Conservation (phyloP, 2,888 invertebrate species). For the Lacanobia oleracea region DNA sequence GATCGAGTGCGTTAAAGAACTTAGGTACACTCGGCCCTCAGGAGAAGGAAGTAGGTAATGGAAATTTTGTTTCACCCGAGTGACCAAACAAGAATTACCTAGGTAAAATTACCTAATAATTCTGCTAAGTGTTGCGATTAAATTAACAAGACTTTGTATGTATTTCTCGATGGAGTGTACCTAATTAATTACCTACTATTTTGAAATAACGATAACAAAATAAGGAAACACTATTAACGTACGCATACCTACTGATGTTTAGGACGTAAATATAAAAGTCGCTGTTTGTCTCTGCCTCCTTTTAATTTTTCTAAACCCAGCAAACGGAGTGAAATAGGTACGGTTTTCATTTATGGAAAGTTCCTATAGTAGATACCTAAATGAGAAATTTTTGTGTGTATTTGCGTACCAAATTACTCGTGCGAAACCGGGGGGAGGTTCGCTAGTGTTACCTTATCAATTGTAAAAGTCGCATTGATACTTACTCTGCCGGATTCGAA, state of each 20-base stretch:
- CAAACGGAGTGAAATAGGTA: too few relatives aligned
- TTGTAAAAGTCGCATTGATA: background rate
- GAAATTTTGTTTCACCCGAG: constrained; percentile 19
- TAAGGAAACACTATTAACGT: constrained; percentile 14
- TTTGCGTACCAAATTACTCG: too few relatives aligned
- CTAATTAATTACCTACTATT: background rate
- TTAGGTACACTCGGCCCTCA: too few relatives aligned
- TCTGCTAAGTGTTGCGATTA: background rate
- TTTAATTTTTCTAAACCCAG: too few relatives aligned
- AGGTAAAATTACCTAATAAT: too few relatives aligned
- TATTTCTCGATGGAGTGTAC: background rate
- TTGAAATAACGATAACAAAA: constrained; percentile 26
- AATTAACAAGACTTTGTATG: background rate
- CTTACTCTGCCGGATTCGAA: background rate
- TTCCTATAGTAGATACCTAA: too few relatives aligned
- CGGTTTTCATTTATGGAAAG: too few relatives aligned
- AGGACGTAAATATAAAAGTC: too few relatives aligned
- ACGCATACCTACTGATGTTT: background rate
- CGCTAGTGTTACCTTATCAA: background rate
- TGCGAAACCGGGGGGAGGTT: too few relatives aligned
- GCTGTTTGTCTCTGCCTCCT: too few relatives aligned
- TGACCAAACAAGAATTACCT: constrained; percentile 1
- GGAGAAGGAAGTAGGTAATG: constrained; percentile 14
- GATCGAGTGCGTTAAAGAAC: too few relatives aligned
- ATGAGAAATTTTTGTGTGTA: too few relatives aligned